Base-by-base conservation (phyloP, 2,888 invertebrate genomes). In the Agrochola litura region DNA sequence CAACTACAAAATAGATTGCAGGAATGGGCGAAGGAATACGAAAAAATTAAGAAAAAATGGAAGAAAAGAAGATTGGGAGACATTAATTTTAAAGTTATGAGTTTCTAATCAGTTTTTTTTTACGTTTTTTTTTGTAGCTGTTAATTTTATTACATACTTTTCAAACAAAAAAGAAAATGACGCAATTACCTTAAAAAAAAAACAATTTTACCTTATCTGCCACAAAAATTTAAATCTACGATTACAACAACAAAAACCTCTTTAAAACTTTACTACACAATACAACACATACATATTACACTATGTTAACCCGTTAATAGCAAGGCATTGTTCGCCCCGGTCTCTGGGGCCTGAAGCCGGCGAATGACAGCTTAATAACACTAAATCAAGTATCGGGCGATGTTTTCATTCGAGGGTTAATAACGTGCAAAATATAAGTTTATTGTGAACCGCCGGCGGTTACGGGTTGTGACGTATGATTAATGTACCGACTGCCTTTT, bases 341-440 rank as follows among this genome's bases (percentile, higher is more conserved):
- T 86, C 82, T 84, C 79, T 83, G 73, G 88, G 88, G 81, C 77
- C 89, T 85, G 83, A 79, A 89, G 87, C 87, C 85, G 93, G 93
- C 92, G 89, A 90, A 80, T 95, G 95, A 95, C 95, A 95, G 93
- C 89, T 95, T 95, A 95, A 95, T 95, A 95, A 95, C 93, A 93
- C 93, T 95, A 95, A 94, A 95, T 95, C 95, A 95, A 92, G 91
- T 92, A 93, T 93, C 90, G 90, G 82, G 81, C 89, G 89, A 91
- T 91, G 91, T 91, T 92, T 92, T 91, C 92, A 92, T 92, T 90
- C 83, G 81, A 85, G 86, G 90, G 89, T 91, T 92, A 92, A 92
- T 93, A 92, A 90, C 88, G 91, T 86, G 87, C 90, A 90, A 92
- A 92, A 92, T 92, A 92, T 91, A 93, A 92, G 87, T 93, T 92